A percentile compares a stretch with the other conserved stretches of the same genome.
These are phyloP conservation scores for Apis mellifera DNA, from an alignment of 1,140 invertebrate species.

Conservation along the genomic window Amel_HAv3.1 CM009934.2:5979001-5979500, in stretches of 20 bases:
- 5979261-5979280: neutral
- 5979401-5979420: neutral
- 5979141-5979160: neutral
- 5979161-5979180: neutral
- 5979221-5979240: neutral
- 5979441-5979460: neutral
- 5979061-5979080: neutral
- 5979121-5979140: neutral
- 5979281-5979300: slow-evolving; percentile 24
- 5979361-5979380: no score
- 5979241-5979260: neutral
- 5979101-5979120: neutral
- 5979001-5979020: neutral
- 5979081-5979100: neutral
- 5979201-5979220: neutral
- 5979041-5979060: slow-evolving; percentile 20
- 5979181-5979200: neutral
- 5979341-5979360: neutral
- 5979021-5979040: slow-evolving; percentile 15
- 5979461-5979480: slow-evolving; percentile 12
- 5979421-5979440: neutral
- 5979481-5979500: slow-evolving; percentile 21
- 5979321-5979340: neutral
- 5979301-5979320: neutral
- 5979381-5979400: no score